Conservation (phyloP, 2,888 invertebrate genomes). For the Pterostichus madidus region DNA sequence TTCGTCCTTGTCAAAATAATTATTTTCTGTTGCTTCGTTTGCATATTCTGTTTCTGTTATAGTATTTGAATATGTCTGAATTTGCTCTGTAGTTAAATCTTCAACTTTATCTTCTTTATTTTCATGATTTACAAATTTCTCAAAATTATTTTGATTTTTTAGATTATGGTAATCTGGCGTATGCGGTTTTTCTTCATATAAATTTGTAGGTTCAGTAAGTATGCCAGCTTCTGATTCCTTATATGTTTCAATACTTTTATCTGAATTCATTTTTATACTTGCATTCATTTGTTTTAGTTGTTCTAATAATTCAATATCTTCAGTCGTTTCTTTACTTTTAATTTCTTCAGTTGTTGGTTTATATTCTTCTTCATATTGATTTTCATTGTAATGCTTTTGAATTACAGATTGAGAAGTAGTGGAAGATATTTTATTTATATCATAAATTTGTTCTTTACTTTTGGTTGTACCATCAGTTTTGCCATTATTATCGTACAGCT, state of each 20-base stretch:
- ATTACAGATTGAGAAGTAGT: not conserved
- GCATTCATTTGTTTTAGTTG: not conserved
- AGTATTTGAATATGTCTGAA: not conserved
- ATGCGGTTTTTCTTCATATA: not conserved
- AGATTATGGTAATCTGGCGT: too few relatives aligned
- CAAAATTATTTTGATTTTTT: not conserved
- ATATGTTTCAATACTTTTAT: not conserved
- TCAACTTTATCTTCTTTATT: not conserved
- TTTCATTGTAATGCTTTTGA: not conserved
- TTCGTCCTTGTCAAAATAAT: not conserved
- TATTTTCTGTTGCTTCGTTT: conserved; percentile 6
- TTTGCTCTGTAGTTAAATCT: not conserved
- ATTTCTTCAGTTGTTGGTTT: not conserved
- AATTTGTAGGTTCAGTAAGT: not conserved
- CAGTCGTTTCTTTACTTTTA: not conserved
- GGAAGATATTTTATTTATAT: not conserved
- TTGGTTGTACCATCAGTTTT: too few relatives aligned
- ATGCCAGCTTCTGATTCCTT: not conserved
- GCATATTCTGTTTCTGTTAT: not conserved
- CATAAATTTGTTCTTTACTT: not conserved
- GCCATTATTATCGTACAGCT: too few relatives aligned
- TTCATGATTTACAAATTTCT: not conserved
- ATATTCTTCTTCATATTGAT: not conserved
- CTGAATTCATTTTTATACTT: not conserved
- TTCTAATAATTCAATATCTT: not conserved